These are phyloP conservation scores for Anagyrus pseudococci DNA, from an alignment of 2,888 invertebrate genomes.

Conservation along the genomic window DNA sequence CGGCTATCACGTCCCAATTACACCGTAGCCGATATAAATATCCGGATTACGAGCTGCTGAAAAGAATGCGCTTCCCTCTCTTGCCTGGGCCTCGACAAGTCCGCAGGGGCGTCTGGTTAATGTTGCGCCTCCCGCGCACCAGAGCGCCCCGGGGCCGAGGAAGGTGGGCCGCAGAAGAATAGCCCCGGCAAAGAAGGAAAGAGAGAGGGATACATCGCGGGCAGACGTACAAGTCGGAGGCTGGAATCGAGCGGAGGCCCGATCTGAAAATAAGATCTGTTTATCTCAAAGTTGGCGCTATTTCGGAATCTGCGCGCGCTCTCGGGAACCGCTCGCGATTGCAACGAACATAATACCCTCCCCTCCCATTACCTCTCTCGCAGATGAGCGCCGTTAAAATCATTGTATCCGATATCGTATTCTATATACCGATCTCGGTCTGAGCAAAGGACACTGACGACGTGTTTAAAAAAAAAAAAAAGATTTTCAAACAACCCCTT, in stretches of 20 bases:
- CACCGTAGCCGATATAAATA: too few relatives aligned
- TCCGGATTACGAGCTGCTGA: not conserved
- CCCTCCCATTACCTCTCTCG: not conserved
- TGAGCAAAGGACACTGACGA: too few relatives aligned
- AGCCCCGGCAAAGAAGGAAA: constrained; percentile 2
- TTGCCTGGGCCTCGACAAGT: not conserved
- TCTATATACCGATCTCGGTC: too few relatives aligned
- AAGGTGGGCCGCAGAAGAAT: constrained; percentile 41
- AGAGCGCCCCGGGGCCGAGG: constrained; percentile 2
- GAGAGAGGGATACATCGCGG: not conserved
- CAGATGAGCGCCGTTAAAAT: constrained; percentile 28
- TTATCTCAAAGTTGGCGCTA: constrained; percentile 54
- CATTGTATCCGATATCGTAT: constrained; percentile 3
- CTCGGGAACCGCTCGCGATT: constrained; percentile 45
- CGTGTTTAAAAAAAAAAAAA: too few relatives aligned
- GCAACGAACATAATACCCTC: constrained; percentile 34
- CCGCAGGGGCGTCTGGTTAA: constrained; percentile 47
- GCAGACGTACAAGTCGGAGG: constrained; percentile 26
- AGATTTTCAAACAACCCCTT: too few relatives aligned
- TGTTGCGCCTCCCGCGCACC: constrained; percentile 46
- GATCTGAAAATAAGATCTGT: constrained; percentile 58
- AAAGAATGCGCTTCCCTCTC: constrained; percentile 11
- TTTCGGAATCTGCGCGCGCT: constrained; percentile 54
- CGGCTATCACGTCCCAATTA: too few relatives aligned
- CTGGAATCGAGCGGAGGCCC: constrained; percentile 36